These are phyloP conservation scores for Melanogrammus aeglefinus DNA, from an alignment of 2,797 vertebrate species.

Conservation along the genomic window DNA sequence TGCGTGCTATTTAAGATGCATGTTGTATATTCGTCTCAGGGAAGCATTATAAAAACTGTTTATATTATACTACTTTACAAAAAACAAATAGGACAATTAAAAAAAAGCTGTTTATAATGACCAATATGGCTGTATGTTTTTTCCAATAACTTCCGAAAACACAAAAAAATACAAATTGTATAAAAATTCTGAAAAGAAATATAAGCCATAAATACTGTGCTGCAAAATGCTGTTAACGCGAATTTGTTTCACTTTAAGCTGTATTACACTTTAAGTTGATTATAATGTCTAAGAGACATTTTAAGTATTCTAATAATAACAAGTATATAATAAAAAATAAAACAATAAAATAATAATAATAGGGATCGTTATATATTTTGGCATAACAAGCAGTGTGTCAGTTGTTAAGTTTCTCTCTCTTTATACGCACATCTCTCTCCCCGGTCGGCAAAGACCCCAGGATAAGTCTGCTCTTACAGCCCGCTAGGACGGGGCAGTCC, in stretches of 20 bases:
- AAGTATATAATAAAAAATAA: constrained; percentile 5
- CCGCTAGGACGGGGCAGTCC: background rate
- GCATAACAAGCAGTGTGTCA: constrained; percentile 28
- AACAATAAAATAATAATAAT: constrained; percentile 15
- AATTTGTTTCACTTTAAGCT: constrained; percentile 22
- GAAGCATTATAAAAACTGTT: background rate
- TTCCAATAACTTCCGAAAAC: constrained; percentile 24
- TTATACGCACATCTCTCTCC: constrained; percentile 8
- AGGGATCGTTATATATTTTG: constrained; percentile 22
- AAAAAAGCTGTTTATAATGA: background rate
- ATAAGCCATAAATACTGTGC: constrained; percentile 25
- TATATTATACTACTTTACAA: background rate
- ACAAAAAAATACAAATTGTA: constrained; percentile 52
- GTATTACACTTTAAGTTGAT: constrained; percentile 50
- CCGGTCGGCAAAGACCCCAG: constrained; percentile 26
- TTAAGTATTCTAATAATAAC: constrained; percentile 13
- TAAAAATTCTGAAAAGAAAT: constrained; percentile 37
- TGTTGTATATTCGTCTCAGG: background rate
- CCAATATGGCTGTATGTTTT: constrained; percentile 2
- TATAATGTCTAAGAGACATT: constrained; percentile 32
- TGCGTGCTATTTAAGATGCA: background rate
- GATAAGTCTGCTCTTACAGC: background rate
- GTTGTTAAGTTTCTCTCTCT: constrained; percentile 15
- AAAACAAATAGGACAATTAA: background rate
- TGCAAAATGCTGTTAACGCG: constrained; percentile 42